Evolutionary conservation across 2,888 invertebrate genomes (phyloP), one percentile per base, ranked within the genome.

Genomic region (Agriopis marginaria): DNA sequence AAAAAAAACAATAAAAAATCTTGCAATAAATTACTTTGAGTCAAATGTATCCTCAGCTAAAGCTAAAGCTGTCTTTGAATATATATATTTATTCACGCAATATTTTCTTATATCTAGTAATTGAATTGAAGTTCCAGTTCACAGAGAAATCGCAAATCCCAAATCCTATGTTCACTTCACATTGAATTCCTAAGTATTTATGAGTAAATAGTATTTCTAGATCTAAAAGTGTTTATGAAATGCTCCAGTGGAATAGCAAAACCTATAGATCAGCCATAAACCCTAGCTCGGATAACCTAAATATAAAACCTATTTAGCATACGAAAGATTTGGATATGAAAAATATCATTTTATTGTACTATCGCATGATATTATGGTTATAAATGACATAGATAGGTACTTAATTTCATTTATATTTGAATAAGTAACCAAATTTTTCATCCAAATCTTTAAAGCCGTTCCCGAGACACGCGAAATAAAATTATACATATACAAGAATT

Each of bases 291-390:
- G 44, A 45, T 14, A 40, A 17, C 12, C 39, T 47, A 65, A 65
- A 49, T 49, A 65, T 39, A 59, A 53, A 66, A 66, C 47, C 66
- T 66, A 54, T 60, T 66, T 51, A 53, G 50, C 53, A 60, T 60
- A 44, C 17, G 39, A 60, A n/a, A 56, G 56, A 64, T 64, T 63
- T 49, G 8, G 42, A 50, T 50, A 58, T 4, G 17, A 7, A 32
- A 58, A 58, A 45, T 12, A 32, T 32, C 0, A n/a, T 58, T 58
- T 45, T 39, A 39, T 54, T 54, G n/a, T 39, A n/a, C 32, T 32
- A 0, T 32, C 32, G 32, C 32, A 5, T 32, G 32, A 32, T 32
- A 32, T 32, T 32, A 32, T 32, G 32, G 32, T 32, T 23, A 23
- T 23, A 23, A 23, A 23, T 1, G 4, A 32, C 32, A 32, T 32